Percentiles rank a stretch among this genome's conserved stretches.
Conservation (phyloP, 2,888 invertebrate species). For the Rhamnusium bicolor region DNA sequence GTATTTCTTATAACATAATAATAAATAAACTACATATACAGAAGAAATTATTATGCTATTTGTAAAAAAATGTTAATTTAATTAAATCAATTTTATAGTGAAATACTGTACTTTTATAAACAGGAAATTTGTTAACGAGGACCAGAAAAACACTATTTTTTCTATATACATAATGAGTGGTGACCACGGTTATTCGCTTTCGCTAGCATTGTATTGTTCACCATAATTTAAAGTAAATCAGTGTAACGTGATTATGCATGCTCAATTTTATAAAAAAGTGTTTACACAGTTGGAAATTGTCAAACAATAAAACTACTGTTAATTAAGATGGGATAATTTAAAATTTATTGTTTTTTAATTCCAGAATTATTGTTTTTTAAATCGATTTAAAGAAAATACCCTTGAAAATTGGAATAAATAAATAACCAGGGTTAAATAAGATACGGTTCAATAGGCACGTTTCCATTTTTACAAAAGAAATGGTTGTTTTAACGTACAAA, state of each 20-base stretch:
- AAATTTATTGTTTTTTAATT: background rate
- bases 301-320: background rate
- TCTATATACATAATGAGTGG: background rate
- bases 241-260: slow-evolving; percentile 27
- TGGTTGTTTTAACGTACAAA: no score
- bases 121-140: slow-evolving; percentile 21
- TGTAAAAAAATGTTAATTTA: background rate
- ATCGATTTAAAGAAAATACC: background rate
- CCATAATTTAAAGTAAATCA: slow-evolving; percentile 20
- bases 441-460: no score
- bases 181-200: slow-evolving; percentile 22
- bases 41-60: no score
- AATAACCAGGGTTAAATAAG: background rate
- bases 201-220: slow-evolving; percentile 13
- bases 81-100: background rate
- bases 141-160: slow-evolving; percentile 15
- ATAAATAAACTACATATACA: no score
- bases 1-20: no score
- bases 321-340: background rate
- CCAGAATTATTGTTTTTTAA: background rate
- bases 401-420: background rate
- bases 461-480: no score
- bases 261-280: slow-evolving; percentile 17
- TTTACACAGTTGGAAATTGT: slow-evolving; percentile 6
- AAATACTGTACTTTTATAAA: background rate